Percentiles rank a stretch among this genome's conserved stretches.
These are phyloP conservation scores for Gadus chalcogrammus DNA, from an alignment of 2,113 vertebrate species.

Conservation along the genomic window DNA sequence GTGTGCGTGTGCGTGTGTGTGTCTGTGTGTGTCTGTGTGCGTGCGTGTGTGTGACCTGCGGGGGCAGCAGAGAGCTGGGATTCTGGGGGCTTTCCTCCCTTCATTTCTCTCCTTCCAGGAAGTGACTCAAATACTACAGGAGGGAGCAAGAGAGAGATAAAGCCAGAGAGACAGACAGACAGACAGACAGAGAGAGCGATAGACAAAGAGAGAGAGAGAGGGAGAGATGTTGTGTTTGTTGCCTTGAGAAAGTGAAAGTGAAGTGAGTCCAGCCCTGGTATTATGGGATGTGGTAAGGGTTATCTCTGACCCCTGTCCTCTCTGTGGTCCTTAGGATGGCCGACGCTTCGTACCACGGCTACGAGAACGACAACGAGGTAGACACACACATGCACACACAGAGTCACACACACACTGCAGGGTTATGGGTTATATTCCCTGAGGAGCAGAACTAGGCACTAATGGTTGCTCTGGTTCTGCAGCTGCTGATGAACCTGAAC, in stretches of 20 bases:
- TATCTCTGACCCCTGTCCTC: too few relatives aligned
- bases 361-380: too few relatives aligned
- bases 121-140: slow-evolving; percentile 52
- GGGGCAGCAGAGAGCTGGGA: slow-evolving; percentile 56
- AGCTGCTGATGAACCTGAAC: slow-evolving; percentile 60
- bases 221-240: background rate
- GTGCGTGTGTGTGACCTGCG: slow-evolving; percentile 9
- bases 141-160: slow-evolving; percentile 23
- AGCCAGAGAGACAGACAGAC: slow-evolving; percentile 4
- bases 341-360: too few relatives aligned
- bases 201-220: slow-evolving; percentile 6
- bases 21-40: background rate
- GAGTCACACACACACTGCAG: background rate
- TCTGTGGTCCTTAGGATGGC: too few relatives aligned
- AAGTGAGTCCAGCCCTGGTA: too few relatives aligned
- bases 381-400: too few relatives aligned
- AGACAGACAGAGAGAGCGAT: slow-evolving; percentile 6
- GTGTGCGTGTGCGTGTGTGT: background rate
- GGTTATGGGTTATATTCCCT: slow-evolving; percentile 1
- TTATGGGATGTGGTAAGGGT: too few relatives aligned
- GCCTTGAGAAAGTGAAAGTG: too few relatives aligned
- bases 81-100: slow-evolving; percentile 78
- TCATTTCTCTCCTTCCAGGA: slow-evolving; percentile 70
- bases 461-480: background rate
- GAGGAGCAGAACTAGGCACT: background rate